Percentiles rank a stretch among this genome's conserved stretches.
phyloP scores from a whole-genome alignment of 1,140 invertebrate genomes.

The Ceratosolen solmsi region DNA sequence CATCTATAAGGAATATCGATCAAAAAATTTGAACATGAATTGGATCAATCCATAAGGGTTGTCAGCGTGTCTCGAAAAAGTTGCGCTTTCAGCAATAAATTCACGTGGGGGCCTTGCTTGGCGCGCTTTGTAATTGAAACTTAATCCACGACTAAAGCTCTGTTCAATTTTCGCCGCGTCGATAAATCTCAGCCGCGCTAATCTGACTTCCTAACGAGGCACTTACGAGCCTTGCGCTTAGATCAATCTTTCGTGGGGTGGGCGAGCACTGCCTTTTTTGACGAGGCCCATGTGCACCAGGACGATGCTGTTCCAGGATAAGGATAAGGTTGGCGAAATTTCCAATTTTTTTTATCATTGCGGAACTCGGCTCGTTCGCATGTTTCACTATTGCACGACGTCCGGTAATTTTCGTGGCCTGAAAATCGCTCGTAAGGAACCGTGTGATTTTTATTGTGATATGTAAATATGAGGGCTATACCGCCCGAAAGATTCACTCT shows the following conservation, averaged over 20 bases:
- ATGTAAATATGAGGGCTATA: no score
- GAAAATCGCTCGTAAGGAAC: neutral
- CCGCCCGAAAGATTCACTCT: no score
- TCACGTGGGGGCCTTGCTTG: constrained; percentile 50
- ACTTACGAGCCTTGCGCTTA: constrained; percentile 28
- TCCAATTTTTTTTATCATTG: neutral
- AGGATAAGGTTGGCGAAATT: neutral
- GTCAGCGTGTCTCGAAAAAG: neutral
- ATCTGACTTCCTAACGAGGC: constrained; percentile 50
- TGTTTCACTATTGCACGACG: no score
- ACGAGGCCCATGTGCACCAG: neutral
- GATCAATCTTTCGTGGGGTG: constrained; percentile 22
- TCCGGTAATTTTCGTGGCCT: constrained; percentile 13
- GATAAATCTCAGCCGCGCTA: constrained; percentile 59
- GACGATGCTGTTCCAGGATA: neutral
- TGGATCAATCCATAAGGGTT: no score
- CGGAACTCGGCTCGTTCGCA: no score
- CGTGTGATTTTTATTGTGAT: no score
- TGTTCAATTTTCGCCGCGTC: constrained; percentile 57
- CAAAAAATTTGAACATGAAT: no score
- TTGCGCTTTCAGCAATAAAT: constrained; percentile 59
- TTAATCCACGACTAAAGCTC: constrained; percentile 65
- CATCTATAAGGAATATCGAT: no score
- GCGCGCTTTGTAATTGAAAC: constrained; percentile 65
- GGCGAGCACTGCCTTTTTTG: neutral